A percentile compares a stretch with the other conserved stretches of the same genome.
These are phyloP conservation scores for Molossus molossus DNA, from an alignment of 2,797 vertebrate genomes.

Conservation along the genomic window DNA sequence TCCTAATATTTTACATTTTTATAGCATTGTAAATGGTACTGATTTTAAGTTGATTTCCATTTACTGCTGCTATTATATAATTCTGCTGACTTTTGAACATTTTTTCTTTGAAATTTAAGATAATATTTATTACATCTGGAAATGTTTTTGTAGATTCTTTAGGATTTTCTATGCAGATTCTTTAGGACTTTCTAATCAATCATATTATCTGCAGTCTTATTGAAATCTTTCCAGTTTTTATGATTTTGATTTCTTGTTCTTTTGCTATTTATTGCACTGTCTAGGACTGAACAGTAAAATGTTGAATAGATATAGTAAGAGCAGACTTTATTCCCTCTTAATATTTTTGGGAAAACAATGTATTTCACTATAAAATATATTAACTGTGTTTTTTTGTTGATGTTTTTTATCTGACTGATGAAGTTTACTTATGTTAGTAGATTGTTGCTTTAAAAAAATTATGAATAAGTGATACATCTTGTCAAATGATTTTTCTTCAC, in stretches of 20 bases:
- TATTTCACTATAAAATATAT: neutral
- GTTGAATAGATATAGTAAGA: neutral
- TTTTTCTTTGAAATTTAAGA: neutral
- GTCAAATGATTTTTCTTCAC: neutral
- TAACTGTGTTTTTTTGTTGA: neutral
- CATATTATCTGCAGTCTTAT: neutral
- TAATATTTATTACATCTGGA: neutral
- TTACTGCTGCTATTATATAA: neutral
- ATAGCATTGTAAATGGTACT: neutral
- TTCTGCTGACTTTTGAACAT: neutral
- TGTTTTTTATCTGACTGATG: neutral
- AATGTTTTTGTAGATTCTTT: neutral
- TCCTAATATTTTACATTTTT: neutral
- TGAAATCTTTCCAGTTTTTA: neutral
- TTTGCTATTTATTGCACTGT: neutral
- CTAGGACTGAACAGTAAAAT: neutral
- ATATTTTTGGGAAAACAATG: neutral
- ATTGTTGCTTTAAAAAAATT: neutral
- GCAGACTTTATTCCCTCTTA: neutral
- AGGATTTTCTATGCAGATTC: neutral
- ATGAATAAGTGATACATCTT: neutral
- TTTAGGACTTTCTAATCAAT: neutral
- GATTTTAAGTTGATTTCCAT: neutral
- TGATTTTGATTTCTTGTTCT: neutral
- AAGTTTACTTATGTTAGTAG: neutral